Conservation (phyloP, 2,113 vertebrate species). For the Polypterus senegalus region DNA sequence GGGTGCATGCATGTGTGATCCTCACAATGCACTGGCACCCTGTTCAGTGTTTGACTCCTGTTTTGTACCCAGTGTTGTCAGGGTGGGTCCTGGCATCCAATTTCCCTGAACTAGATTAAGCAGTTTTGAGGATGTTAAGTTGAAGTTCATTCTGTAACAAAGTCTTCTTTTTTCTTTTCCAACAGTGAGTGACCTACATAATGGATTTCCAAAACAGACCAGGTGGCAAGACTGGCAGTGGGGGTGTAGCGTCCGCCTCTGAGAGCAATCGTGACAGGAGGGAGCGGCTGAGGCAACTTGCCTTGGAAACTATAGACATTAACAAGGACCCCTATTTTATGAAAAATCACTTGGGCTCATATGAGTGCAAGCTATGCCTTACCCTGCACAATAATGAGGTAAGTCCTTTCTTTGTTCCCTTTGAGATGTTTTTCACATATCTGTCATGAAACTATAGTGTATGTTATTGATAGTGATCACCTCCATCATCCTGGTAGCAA, state of each 20-base stretch:
- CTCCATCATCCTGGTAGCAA: too few relatives aligned
- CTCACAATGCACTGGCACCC: too few relatives aligned
- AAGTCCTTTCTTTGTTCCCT: slow-evolving; percentile 5
- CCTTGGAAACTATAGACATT: slow-evolving; percentile 92
- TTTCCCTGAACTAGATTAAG: too few relatives aligned
- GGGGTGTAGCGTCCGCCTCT: slow-evolving; percentile 84
- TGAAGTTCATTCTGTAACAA: too few relatives aligned
- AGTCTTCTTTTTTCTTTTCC: too few relatives aligned
- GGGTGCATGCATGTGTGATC: too few relatives aligned
- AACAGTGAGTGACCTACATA: neutral
- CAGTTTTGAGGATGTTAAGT: too few relatives aligned
- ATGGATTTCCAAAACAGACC: slow-evolving; percentile 98
- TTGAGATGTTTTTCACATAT: neutral
- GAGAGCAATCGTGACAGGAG: slow-evolving; percentile 89
- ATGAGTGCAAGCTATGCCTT: slow-evolving; percentile 92
- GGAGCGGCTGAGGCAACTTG: slow-evolving; percentile 82
- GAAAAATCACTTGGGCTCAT: slow-evolving; percentile 96
- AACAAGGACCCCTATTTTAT: slow-evolving; percentile 98
- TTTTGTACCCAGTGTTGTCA: too few relatives aligned
- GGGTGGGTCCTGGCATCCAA: too few relatives aligned
- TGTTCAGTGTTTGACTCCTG: too few relatives aligned
- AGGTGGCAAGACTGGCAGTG: slow-evolving; percentile 89
- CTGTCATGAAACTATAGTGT: neutral
- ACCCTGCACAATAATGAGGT: slow-evolving; percentile 98
- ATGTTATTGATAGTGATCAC: too few relatives aligned